Evolutionary conservation across 2,113 vertebrate genomes (phyloP), one percentile per base, ranked within the genome.

Genomic region (Ceratotherium simum): DNA sequence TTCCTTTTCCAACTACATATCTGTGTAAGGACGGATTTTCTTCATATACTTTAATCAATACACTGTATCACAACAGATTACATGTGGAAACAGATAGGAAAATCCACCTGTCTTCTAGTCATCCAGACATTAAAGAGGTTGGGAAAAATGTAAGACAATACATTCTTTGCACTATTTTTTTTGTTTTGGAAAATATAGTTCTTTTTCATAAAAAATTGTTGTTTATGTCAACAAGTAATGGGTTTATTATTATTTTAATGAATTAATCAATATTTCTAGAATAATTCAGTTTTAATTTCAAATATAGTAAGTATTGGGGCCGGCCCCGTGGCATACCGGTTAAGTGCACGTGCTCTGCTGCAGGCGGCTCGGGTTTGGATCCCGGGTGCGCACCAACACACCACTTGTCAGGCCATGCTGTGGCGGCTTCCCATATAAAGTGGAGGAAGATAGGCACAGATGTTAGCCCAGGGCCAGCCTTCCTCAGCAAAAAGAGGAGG

Each of bases 241-340:
- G 8, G 21, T 29, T 75, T 92, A 27, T 89, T 83, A 25, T 20
- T 85, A 76, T 64, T 91, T 69, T 93, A 80, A 73, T 72, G 6
- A 95, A 25, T 60, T 58, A 85, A 80, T 62, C 85, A 39, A 69
- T 73, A 90, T 75, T 95, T 88, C 29, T 84, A 95, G 93, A 93
- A 88, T 46, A 70, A 31, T 62, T 76, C 10, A 73, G 11, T 67
- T 91, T 85, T 73, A 72, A 69, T 56, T 62, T 88, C 64, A 84
- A 73, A 33, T 75, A 82, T 78, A 75, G 0, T 39, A 89, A 60
- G 51, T 42, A 80, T 67, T 93, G 33, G 39, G 39, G 39, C 39
- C 39, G 39, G 39, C 39, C 39, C 39, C 39, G 39, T 39, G 39
- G 39, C 39, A 39, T 39, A 39, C 39, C 39, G 39, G 39, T 39